A percentile compares a stretch with the other conserved stretches of the same genome.
phyloP scores from a whole-genome alignment of 2,888 invertebrate genomes.

The Leucozona laternaria region DNA sequence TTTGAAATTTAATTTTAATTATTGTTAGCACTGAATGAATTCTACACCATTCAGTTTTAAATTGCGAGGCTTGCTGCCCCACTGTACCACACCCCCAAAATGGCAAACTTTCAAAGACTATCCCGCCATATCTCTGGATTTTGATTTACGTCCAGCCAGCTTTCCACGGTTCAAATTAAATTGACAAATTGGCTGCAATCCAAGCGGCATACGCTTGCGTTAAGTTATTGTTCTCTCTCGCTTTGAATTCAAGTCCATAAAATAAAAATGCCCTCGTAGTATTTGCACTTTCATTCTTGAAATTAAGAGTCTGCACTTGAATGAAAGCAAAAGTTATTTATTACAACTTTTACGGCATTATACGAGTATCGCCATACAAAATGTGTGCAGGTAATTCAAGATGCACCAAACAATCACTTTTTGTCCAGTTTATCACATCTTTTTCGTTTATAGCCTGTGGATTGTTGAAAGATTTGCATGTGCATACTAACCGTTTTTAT shows the following conservation, averaged over 20 bases:
- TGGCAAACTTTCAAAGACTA: conserved; percentile 24
- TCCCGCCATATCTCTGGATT: neutral
- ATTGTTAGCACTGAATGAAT: neutral
- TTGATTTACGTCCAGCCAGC: conserved; percentile 44
- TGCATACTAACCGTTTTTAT: neutral
- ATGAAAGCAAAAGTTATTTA: conserved; percentile 50
- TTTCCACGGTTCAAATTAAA: conserved; percentile 20
- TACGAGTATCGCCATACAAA: neutral
- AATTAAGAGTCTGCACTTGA: conserved; percentile 33
- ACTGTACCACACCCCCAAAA: conserved; percentile 34
- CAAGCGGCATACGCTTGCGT: conserved; percentile 31
- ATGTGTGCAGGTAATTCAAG: conserved; percentile 33
- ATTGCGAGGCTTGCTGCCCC: neutral
- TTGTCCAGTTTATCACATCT: conserved; percentile 21
- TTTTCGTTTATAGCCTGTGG: neutral
- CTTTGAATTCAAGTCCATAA: neutral
- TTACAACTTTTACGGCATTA: conserved; percentile 21
- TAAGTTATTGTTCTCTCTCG: conserved; percentile 5
- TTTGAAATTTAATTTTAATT: neutral
- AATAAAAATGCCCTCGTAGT: neutral
- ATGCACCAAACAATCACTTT: conserved; percentile 15
- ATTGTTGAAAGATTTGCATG: conserved; percentile 25
- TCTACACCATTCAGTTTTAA: no score
- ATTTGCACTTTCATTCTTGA: conserved; percentile 59
- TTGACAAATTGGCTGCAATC: conserved; percentile 39